Base-by-base conservation (phyloP, 35 echinoderm and acorn worm genomes). In the Heliocidaris tuberculata region DNA sequence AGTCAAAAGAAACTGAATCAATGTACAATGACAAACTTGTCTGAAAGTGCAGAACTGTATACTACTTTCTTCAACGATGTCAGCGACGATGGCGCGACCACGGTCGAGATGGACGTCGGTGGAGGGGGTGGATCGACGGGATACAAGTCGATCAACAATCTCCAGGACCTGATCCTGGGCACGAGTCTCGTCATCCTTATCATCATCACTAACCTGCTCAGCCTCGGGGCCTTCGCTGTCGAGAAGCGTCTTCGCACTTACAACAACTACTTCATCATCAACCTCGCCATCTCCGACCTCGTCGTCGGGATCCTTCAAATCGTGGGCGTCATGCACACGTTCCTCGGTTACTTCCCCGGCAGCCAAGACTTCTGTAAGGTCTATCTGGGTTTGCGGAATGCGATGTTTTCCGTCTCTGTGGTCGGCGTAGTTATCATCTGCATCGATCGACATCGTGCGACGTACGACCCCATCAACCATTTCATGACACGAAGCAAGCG, bases 211-310 rank as follows among this genome's bases (percentile, higher is more conserved):
- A 95, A 42, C 31, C 85, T 95, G 2, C 47, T 95, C 49, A 86
- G 85, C 48, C 94, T 95, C 86, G 49, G 21, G 16, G 94, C 94
- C 19, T 95, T 95, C 94, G 21, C 31, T 16, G 13, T 29, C 49
- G 94, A 95, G 86, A 95, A 95, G 48, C 85, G 86, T 32, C 94
- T 95, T 13, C 94, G 94, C 85, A 95, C 94, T 17, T 95, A 95
- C 86, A 86, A 50, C 47, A 95, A 95, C 94, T 95, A 86, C 47
- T 95, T 95, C 86, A 95, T 95, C 49, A 95, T 95, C 85, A 95
- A 95, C 29, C 94, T 95, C 70, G 85, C 49, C 86, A 52, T 95
- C 30, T 47, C 94, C 0, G 94, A 95, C n/a, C 50, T 95, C 78
- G 48, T 85, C 86, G 17, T 86, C 4, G 94, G 94, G 31, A 88